Conservation (phyloP, 2,888 invertebrate genomes). For the Hypsopygia costalis region DNA sequence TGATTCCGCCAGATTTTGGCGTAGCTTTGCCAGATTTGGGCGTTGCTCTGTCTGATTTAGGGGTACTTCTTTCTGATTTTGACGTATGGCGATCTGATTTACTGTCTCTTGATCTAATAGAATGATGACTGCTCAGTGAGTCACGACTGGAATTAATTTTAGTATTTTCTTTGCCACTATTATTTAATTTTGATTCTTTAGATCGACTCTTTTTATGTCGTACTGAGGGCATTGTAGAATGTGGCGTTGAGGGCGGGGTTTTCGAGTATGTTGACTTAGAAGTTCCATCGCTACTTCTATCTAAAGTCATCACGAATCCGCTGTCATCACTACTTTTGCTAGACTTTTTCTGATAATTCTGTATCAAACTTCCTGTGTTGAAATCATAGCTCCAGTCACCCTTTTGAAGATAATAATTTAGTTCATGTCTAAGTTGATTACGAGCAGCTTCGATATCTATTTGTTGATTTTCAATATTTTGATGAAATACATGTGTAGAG, state of each 20-base stretch:
- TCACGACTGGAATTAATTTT: conserved; percentile 73
- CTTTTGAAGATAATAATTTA: conserved; percentile 73
- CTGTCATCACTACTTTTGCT: conserved; percentile 76
- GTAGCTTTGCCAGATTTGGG: conserved; percentile 70
- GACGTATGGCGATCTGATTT: conserved; percentile 71
- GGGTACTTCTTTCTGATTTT: conserved; percentile 71
- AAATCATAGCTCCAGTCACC: conserved; percentile 77
- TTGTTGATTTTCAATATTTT: conserved; percentile 61
- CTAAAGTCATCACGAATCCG: conserved; percentile 74
- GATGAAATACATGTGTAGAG: conserved; percentile 81
- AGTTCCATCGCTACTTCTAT: conserved; percentile 73
- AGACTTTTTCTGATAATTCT: conserved; percentile 75
- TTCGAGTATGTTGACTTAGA: conserved; percentile 73
- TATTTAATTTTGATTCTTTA: conserved; percentile 68
- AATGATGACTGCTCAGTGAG: conserved; percentile 75
- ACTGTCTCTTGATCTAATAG: conserved; percentile 70
- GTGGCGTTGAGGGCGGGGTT: conserved; percentile 72
- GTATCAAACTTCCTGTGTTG: conserved; percentile 70
- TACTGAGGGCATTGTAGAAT: conserved; percentile 68
- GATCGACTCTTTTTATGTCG: conserved; percentile 72
- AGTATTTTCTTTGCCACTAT: conserved; percentile 55
- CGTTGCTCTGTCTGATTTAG: conserved; percentile 65
- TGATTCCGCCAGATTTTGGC: conserved; percentile 64
- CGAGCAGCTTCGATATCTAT: conserved; percentile 70
- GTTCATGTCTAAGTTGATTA: conserved; percentile 69